Percentiles rank a stretch among this genome's conserved stretches.
Evolutionary conservation across 2,888 invertebrate genomes (phyloP).

Genomic region (Cryptocephalus moraei): DNA sequence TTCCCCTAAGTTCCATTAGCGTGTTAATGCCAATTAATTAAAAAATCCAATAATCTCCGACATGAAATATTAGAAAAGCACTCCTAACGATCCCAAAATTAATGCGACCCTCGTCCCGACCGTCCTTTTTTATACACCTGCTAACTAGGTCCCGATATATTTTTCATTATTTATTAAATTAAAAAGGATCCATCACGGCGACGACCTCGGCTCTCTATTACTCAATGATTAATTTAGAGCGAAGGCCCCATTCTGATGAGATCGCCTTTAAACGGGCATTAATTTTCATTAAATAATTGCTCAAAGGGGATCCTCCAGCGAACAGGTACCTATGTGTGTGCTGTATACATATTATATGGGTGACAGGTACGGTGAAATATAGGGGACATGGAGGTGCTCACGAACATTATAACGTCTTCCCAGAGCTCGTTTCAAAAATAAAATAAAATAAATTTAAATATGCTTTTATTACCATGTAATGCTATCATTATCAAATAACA

Average conservation of each 20-base stretch:
- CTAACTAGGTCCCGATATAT: slow-evolving; percentile 27
- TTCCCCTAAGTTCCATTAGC: too few species aligned
- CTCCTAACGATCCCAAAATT: slow-evolving; percentile 15
- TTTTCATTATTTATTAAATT: neutral
- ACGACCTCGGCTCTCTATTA: neutral
- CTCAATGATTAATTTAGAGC: neutral
- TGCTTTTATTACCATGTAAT: too few species aligned
- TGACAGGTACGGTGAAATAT: too few species aligned
- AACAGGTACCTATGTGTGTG: neutral
- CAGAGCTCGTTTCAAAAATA: too few species aligned
- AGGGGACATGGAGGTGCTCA: too few species aligned
- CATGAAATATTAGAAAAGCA: slow-evolving; percentile 7
- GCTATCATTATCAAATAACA: too few species aligned
- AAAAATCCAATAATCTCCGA: too few species aligned
- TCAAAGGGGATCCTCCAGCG: slow-evolving; percentile 31
- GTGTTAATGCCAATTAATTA: too few species aligned
- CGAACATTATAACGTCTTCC: too few species aligned
- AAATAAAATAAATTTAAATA: too few species aligned
- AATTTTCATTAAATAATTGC: slow-evolving; percentile 28
- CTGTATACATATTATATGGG: too few species aligned
- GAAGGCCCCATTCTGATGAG: slow-evolving; percentile 27
- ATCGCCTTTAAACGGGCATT: slow-evolving; percentile 6
- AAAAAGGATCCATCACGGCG: neutral
- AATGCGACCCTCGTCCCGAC: slow-evolving; percentile 17
- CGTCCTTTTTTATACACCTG: slow-evolving; percentile 36